Percentiles rank a stretch among this genome's conserved stretches.
Evolutionary conservation across 2,797 vertebrate species (phyloP).

Genomic region (Scomberomorus guttatus): DNA sequence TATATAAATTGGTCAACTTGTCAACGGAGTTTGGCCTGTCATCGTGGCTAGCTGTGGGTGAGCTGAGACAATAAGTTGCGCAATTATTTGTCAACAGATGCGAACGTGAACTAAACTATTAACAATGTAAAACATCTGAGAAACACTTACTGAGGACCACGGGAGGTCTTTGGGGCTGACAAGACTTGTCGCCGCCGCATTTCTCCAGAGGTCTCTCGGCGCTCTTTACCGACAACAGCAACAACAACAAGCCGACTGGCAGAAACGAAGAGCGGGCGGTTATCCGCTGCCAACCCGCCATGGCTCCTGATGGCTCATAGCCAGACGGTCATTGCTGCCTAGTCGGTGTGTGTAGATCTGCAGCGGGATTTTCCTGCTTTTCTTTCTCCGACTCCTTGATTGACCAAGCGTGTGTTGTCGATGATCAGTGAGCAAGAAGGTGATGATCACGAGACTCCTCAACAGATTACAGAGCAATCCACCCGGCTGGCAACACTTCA

Average conservation of each 20-base stretch:
- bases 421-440: neutral
- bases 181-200: conserved; percentile 56
- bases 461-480: conserved; percentile 41
- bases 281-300: conserved; percentile 68
- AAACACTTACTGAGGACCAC: conserved; percentile 86
- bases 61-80: conserved; percentile 1
- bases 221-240: conserved; percentile 56
- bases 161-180: conserved; percentile 74
- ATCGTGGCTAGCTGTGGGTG: neutral
- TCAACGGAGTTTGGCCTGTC: neutral
- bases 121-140: neutral
- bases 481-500: neutral
- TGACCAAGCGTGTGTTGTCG: neutral
- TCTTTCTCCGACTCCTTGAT: neutral
- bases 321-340: conserved; percentile 21
- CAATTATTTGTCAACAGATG: neutral
- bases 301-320: conserved; percentile 73
- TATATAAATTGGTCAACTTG: accelerated
- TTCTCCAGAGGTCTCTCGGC: conserved; percentile 60
- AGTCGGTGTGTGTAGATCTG: neutral
- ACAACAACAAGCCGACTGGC: conserved; percentile 61
- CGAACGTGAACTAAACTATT: neutral
- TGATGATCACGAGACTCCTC: conserved; percentile 60
- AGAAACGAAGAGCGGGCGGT: conserved; percentile 46
- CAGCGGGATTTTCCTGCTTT: too few relatives aligned